These are phyloP conservation scores for Tenrec ecaudatus DNA, from an alignment of 2,113 vertebrate genomes.

Conservation along the genomic window DNA sequence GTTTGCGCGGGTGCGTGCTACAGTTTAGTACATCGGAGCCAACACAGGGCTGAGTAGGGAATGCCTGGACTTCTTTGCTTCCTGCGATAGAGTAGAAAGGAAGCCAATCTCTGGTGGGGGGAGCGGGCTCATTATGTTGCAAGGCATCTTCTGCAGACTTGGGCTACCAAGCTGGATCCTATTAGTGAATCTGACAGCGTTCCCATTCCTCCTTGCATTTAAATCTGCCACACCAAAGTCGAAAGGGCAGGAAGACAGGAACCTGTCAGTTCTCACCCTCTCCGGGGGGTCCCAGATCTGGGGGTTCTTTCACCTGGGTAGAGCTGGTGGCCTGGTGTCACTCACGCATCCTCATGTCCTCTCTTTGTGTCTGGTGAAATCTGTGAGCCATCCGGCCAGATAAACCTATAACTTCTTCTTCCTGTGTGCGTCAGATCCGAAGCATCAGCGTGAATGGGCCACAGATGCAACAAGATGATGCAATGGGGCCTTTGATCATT, in stretches of 20 bases:
- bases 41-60: slow-evolving; percentile 66
- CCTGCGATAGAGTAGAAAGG: slow-evolving; percentile 71
- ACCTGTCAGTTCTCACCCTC: not conserved
- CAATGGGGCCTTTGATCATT: slow-evolving; percentile 55
- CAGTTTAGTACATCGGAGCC: slow-evolving; percentile 65
- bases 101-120: slow-evolving; percentile 72
- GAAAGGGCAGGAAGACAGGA: slow-evolving; percentile 28
- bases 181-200: slow-evolving; percentile 77
- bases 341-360: not conserved
- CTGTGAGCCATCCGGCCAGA: slow-evolving; percentile 27
- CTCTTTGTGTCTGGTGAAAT: slow-evolving; percentile 46
- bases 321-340: not conserved
- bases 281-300: not conserved
- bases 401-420: not conserved
- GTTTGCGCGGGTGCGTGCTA: too few species aligned
- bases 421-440: not conserved
- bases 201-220: slow-evolving; percentile 37
- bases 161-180: slow-evolving; percentile 65
- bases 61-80: slow-evolving; percentile 70
- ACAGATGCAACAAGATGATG: slow-evolving; percentile 49
- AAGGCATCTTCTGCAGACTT: slow-evolving; percentile 73
- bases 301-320: not conserved
- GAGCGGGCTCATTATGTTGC: slow-evolving; percentile 45
- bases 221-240: slow-evolving; percentile 62
- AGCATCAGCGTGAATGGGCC: not conserved